Evolutionary conservation across 2,797 vertebrate species (phyloP).

Genomic region (Zonotrichia albicollis): DNA sequence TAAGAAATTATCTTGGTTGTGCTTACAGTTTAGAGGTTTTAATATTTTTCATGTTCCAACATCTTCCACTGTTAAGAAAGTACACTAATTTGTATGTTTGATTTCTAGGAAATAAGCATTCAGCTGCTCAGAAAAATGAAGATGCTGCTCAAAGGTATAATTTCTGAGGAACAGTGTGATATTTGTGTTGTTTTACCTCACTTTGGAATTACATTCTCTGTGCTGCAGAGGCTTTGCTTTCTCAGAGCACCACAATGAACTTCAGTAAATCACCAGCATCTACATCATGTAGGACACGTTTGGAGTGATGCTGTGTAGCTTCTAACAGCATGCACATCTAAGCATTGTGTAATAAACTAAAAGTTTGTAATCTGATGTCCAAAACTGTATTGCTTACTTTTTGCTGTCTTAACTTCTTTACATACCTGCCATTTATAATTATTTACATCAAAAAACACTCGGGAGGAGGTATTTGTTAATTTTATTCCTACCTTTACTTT

Average conservation of each 20-base stretch:
- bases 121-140: slow-evolving; percentile 55
- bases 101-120: slow-evolving; percentile 67
- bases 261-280: not conserved
- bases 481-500: not conserved
- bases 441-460: not conserved
- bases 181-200: not conserved
- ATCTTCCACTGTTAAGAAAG: not conserved
- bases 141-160: slow-evolving; percentile 75
- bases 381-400: not conserved
- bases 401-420: not conserved
- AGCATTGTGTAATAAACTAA: not conserved
- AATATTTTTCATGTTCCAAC: not conserved
- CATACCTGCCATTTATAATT: not conserved
- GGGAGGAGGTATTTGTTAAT: not conserved
- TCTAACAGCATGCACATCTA: not conserved
- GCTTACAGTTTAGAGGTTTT: not conserved
- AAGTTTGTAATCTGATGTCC: not conserved
- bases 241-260: not conserved
- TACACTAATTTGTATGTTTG: not conserved
- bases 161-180: not conserved
- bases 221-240: not conserved
- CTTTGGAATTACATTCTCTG: not conserved
- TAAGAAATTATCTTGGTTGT: not conserved
- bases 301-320: not conserved
- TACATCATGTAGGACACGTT: not conserved